phyloP scores from a whole-genome alignment of 2,797 vertebrate genomes.

The Notolepis coatsorum region DNA sequence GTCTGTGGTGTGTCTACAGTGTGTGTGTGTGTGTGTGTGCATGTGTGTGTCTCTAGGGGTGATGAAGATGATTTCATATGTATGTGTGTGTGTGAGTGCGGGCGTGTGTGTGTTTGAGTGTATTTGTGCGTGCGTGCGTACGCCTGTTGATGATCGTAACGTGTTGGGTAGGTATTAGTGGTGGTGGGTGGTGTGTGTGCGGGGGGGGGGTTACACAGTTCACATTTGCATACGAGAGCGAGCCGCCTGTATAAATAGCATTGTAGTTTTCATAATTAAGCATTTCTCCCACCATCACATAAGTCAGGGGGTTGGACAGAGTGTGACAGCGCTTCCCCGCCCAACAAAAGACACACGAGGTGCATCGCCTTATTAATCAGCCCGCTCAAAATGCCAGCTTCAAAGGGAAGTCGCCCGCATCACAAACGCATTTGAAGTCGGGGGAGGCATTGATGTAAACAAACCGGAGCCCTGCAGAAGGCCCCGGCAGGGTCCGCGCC shows the following conservation, averaged over 20 bases:
- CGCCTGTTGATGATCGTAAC: neutral
- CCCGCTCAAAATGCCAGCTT: slow-evolving; percentile 20
- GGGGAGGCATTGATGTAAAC: slow-evolving; percentile 34
- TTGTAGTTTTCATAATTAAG: slow-evolving; percentile 24
- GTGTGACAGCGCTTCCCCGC: slow-evolving; percentile 7
- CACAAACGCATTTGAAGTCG: slow-evolving; percentile 32
- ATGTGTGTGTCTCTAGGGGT: too few species aligned
- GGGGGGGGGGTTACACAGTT: neutral
- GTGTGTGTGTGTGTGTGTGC: neutral
- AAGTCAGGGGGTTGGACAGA: slow-evolving; percentile 34
- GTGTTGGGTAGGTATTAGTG: too few species aligned
- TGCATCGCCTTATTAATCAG: slow-evolving; percentile 35
- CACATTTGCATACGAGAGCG: slow-evolving; percentile 33
- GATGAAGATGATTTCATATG: neutral
- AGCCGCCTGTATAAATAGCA: slow-evolving; percentile 26
- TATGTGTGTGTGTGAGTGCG: neutral
- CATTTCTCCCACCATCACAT: slow-evolving; percentile 16
- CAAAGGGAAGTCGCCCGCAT: slow-evolving; percentile 25
- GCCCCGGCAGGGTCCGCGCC: slow-evolving; percentile 28
- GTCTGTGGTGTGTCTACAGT: neutral
- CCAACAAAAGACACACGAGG: slow-evolving; percentile 29
- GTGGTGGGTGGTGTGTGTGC: neutral
- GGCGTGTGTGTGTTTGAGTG: neutral
- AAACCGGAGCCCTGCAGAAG: slow-evolving; percentile 15
- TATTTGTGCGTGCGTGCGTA: neutral